Percentiles rank a stretch among this genome's conserved stretches.
Evolutionary conservation across 2,888 invertebrate genomes (phyloP).

Genomic region (Drosophila infuscata): DNA sequence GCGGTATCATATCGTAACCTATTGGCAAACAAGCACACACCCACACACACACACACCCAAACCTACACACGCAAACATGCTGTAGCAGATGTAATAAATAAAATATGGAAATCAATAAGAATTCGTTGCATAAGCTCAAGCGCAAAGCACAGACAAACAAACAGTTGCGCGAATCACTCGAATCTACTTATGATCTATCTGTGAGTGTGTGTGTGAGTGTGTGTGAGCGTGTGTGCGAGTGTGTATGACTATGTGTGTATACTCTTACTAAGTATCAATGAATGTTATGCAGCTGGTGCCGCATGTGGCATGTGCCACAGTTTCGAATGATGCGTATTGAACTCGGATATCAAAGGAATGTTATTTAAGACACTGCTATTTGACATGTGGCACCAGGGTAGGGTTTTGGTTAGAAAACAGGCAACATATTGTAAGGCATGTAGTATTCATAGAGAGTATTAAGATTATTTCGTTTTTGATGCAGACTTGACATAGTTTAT

Average conservation of each 20-base stretch:
- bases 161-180: conserved; percentile 21
- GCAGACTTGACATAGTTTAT: background rate
- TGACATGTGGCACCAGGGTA: conserved; percentile 10
- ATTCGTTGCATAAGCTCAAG: conserved; percentile 71
- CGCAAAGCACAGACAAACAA: conserved; percentile 12
- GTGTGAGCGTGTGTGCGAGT: background rate
- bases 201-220: conserved; percentile 1
- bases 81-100: conserved; percentile 64
- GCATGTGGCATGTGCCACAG: conserved; percentile 27
- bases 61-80: conserved; percentile 10
- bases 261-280: conserved; percentile 31
- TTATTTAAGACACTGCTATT: conserved; percentile 40
- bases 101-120: conserved; percentile 78
- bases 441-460: background rate
- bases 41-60: conserved; percentile 6
- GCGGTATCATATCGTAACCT: conserved; percentile 74
- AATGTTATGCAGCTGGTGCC: conserved; percentile 59
- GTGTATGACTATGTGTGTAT: background rate
- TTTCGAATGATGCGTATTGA: background rate
- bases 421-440: background rate
- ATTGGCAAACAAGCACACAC: conserved; percentile 50
- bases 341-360: conserved; percentile 22
- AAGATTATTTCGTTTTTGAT: background rate
- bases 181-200: conserved; percentile 43
- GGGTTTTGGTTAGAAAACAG: background rate